Evolutionary conservation across 2,113 vertebrate genomes (phyloP).

Genomic region (Chamaea fasciata): DNA sequence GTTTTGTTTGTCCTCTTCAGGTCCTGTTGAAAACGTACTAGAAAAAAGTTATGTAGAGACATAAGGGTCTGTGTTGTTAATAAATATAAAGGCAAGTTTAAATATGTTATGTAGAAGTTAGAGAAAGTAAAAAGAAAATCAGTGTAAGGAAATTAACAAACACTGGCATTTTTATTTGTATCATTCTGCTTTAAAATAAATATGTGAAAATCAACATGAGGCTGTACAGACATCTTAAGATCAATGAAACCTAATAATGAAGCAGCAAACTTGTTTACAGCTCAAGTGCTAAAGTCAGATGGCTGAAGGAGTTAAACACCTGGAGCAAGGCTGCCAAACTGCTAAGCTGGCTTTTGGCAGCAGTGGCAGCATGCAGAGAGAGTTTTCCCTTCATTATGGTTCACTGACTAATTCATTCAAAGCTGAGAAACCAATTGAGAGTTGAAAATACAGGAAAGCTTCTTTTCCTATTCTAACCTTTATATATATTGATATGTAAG

Average conservation of each 20-base stretch:
- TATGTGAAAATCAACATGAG: neutral
- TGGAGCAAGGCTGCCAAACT: constrained; percentile 1
- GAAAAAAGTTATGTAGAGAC: neutral
- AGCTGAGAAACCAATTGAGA: constrained; percentile 12
- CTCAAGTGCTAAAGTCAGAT: neutral
- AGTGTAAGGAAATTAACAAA: neutral
- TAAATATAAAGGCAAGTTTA: neutral
- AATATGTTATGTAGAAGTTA: neutral
- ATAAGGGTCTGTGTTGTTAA: neutral
- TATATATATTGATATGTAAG: neutral
- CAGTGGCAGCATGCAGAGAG: neutral
- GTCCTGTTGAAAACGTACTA: neutral
- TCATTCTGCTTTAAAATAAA: neutral
- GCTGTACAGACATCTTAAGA: neutral
- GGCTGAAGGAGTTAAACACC: constrained; percentile 38
- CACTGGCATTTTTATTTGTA: neutral
- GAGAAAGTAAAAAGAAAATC: neutral
- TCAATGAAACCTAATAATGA: neutral
- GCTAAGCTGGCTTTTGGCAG: constrained; percentile 40
- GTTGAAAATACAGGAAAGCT: neutral
- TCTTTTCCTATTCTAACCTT: neutral
- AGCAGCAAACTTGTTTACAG: neutral
- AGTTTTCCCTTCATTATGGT: neutral
- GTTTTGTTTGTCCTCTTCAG: neutral
- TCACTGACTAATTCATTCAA: constrained; percentile 22